phyloP scores from a whole-genome alignment of 2,113 vertebrate genomes.

The Eolophus roseicapilla region DNA sequence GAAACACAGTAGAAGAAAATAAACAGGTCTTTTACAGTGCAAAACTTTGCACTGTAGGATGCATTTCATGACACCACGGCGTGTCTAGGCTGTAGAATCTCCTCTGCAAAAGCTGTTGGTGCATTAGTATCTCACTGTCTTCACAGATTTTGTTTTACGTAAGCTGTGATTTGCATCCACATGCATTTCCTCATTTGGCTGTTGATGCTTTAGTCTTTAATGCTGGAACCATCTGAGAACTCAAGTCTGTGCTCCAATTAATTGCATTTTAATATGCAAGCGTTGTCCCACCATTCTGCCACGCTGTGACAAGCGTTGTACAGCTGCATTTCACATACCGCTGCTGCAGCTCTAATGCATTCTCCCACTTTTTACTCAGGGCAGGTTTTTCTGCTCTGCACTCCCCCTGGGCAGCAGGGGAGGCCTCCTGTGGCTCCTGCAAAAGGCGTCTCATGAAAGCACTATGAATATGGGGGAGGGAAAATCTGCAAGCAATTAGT shows the following conservation, averaged over 20 bases:
- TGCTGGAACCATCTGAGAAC: neutral
- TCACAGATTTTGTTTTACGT: neutral
- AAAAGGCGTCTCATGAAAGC: neutral
- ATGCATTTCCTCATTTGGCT: neutral
- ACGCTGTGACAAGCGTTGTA: rapidly evolving
- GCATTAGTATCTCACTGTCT: neutral
- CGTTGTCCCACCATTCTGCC: neutral
- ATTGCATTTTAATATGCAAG: neutral
- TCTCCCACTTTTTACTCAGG: neutral
- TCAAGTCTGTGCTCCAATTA: neutral
- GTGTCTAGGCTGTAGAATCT: neutral
- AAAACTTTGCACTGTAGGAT: neutral
- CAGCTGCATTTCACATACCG: neutral
- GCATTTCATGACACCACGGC: neutral
- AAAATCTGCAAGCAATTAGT: neutral
- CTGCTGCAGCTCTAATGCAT: neutral
- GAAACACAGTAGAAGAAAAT: neutral
- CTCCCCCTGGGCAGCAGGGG: neutral
- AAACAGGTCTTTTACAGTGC: neutral
- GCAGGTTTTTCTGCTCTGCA: neutral
- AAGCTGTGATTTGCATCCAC: neutral
- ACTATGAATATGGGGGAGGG: neutral
- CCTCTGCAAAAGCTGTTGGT: neutral
- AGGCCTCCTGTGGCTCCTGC: neutral
- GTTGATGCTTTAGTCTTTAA: neutral